phyloP scores from a whole-genome alignment of 2,888 invertebrate genomes.

The Euphydryas editha region DNA sequence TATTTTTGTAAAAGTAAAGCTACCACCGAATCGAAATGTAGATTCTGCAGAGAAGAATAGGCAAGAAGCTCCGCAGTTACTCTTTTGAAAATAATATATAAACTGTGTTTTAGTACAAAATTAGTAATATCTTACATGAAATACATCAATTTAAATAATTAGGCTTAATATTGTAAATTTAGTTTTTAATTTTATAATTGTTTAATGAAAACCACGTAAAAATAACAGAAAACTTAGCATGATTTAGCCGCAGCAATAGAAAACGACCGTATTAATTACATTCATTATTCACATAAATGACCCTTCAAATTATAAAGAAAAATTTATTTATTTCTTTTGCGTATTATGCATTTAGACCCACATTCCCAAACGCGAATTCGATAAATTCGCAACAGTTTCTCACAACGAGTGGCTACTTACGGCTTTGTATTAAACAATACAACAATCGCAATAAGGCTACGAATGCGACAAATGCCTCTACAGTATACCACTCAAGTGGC shows the following conservation, averaged over 20 bases:
- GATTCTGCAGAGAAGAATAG: too few species aligned
- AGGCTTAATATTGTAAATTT: too few species aligned
- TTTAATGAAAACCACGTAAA: not conserved
- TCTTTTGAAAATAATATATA: too few species aligned
- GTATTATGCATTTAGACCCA: constrained; percentile 52
- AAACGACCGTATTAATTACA: constrained; percentile 36
- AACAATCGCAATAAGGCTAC: constrained; percentile 68
- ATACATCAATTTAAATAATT: too few species aligned
- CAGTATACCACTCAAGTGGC: constrained; percentile 59
- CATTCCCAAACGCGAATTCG: constrained; percentile 69
- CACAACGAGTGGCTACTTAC: constrained; percentile 63
- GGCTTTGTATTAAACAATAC: constrained; percentile 71
- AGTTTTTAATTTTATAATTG: too few species aligned
- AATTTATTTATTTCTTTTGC: constrained; percentile 23
- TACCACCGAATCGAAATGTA: too few species aligned
- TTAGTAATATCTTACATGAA: too few species aligned
- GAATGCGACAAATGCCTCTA: constrained; percentile 50
- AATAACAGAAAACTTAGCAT: not conserved
- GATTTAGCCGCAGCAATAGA: not conserved
- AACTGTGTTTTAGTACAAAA: too few species aligned
- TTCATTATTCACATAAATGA: constrained; percentile 36
- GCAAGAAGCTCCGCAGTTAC: too few species aligned
- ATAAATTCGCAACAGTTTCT: constrained; percentile 70
- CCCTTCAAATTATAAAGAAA: constrained; percentile 29
- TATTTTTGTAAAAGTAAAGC: too few species aligned